Base-by-base conservation (phyloP, 2,113 vertebrate genomes). In the Myotis yumanensis region DNA sequence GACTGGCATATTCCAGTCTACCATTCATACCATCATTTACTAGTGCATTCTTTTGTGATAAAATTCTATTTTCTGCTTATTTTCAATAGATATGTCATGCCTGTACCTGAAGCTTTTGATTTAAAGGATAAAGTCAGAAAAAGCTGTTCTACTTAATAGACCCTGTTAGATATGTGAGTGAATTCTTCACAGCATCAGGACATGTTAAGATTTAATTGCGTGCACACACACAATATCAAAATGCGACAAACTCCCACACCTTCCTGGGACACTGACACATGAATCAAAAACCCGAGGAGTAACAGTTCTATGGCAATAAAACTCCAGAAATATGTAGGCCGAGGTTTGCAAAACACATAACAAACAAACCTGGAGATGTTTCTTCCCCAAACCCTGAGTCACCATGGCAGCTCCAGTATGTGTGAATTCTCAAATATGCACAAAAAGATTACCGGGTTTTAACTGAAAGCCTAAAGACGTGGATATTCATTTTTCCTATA, bases 331-430 rank as follows among this genome's bases (percentile, higher is more conserved):
- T 95, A 94, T 46, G 94, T 20, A 97, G 95, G 85, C 93, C 97
- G 79, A 96, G 89, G 85, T 97, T 97, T 98, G 85, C 96, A 97
- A 98, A 97, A 96, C 96, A 98, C 98, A 96, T 97, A 98, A 97
- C 93, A 98, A 96, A 97, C 95, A 97, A 95, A 97, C 93, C 82
- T 88, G 40, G 94, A 97, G 97, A 92, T 52, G 83, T 79, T 96
- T 79, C 91, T 96, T 97, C 75, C 87, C 91, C 51, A 96, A 92
- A 96, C 72, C 83, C 79, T 98, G 97, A 98, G 97, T 98, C 96
- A 97, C 23, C 0, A 32, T 2, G 54, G 97, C 93, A 97, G 96
- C 62, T 96, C 59, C 11, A 1, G 59, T 57, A 89, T 30, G 91
- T 12, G 0, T 30, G 16, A 95, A 96, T 86, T 89, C 80, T 91